Evolutionary conservation across 2,113 vertebrate genomes (phyloP), one percentile per base, ranked within the genome.

Genomic region (Eonycteris spelaea): DNA sequence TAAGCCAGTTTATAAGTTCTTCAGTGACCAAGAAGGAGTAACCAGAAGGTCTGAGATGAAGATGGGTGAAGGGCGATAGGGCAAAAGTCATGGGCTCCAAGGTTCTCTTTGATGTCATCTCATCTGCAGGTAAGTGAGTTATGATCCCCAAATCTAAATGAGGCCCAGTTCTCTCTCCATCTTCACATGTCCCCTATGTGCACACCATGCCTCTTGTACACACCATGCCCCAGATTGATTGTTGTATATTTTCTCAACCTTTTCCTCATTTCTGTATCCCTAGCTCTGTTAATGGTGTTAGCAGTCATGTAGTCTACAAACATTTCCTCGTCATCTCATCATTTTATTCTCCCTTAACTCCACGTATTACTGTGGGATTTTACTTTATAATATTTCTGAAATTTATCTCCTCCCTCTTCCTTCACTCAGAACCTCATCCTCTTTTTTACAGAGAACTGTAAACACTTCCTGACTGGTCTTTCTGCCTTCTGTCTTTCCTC

Each of bases 141-240:
- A 7, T 61, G 4, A 19, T 45, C n/a, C 51, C 3, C 57, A 59
- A n/a, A 51, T 68, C 30, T 86, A 21, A 22, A 51, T 2, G 30
- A 68, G 28, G 2, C 51, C 70, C 26, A 45, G 22, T 26, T 6
- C 10, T 71, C 38, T 48, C 40, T 38, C 30, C 21, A 15, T 35
- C 19, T 28, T 59, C n/a, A 73, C 6, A 1, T 7, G 14, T 74
- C 51, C 14, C 15, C 51, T 43, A 9, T 6, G 11, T 48, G 0
- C 11, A 26, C 19, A 53, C 4, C 2, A 1, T 18, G 38, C 1
- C n/a, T 28, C 24, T 33, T 12, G 21, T 24, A 12, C 0, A 7
- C 16, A 53, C 13, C 53, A 24, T 33, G 61, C 10, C 18, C 15
- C 61, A 19, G 40, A 18, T 0, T 30, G 35, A 77, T 1, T 38